Conservation (phyloP, 1,140 invertebrate genomes). For the Euglossa dilemma region DNA sequence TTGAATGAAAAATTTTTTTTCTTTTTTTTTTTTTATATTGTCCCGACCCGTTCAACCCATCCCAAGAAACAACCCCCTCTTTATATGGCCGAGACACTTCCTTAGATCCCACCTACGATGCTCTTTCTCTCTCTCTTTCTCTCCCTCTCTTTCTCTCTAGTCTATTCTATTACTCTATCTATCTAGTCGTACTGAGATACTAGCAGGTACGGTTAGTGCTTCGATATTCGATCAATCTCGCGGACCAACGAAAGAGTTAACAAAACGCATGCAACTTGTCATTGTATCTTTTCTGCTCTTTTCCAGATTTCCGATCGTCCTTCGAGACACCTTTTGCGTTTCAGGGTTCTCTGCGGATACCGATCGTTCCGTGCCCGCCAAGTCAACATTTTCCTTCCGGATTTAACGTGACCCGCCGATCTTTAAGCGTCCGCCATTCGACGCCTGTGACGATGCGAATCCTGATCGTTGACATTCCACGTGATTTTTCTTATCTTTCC, state of each 20-base stretch:
- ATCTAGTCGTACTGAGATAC: conserved; percentile 75
- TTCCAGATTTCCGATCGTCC: conserved; percentile 11
- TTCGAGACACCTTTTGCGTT: conserved; percentile 4
- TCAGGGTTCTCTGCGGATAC: neutral
- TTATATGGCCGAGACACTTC: conserved; percentile 68
- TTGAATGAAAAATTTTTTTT: neutral
- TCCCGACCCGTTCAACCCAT: conserved; percentile 17
- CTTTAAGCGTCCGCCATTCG: no score
- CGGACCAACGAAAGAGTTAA: conserved; percentile 62
- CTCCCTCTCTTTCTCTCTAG: neutral
- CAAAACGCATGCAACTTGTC: conserved; percentile 58
- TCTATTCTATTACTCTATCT: neutral
- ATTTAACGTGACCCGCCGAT: neutral
- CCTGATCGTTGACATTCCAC: neutral
- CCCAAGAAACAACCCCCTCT: conserved; percentile 26
- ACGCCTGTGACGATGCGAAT: no score
- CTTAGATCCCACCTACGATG: conserved; percentile 83
- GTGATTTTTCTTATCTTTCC: no score
- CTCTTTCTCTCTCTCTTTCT: conserved; percentile 59
- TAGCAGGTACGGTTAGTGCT: conserved; percentile 71
- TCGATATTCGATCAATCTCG: conserved; percentile 48
- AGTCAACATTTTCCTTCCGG: conserved; percentile 54
- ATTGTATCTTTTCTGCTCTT: neutral
- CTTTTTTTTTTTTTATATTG: neutral
- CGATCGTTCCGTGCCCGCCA: conserved; percentile 14